These are phyloP conservation scores for Rhea americana DNA, from an alignment of 2,113 vertebrate species.

Conservation along the genomic window DNA sequence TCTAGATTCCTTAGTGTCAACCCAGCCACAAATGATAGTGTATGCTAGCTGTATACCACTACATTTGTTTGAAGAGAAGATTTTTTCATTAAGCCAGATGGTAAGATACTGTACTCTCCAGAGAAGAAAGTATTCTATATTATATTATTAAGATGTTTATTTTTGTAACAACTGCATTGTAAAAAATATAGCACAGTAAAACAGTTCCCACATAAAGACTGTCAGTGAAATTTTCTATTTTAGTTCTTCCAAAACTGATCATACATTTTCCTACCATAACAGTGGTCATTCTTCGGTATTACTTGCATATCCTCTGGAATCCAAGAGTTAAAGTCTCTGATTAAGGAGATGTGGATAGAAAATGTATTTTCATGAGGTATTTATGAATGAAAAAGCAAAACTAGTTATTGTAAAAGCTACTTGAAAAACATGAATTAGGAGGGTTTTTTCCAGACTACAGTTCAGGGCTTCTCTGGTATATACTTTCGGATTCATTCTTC, in stretches of 20 bases:
- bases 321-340: neutral
- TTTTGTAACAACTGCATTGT: neutral
- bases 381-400: neutral
- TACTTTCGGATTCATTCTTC: neutral
- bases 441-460: neutral
- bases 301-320: neutral
- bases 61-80: slow-evolving; percentile 78
- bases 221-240: neutral
- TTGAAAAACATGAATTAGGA: neutral
- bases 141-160: neutral
- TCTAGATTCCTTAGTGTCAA: slow-evolving; percentile 53
- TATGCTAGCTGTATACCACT: slow-evolving; percentile 83
- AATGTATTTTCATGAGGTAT: neutral
- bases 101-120: slow-evolving; percentile 72
- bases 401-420: neutral
- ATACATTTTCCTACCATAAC: neutral
- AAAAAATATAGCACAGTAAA: neutral
- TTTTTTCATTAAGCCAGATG: slow-evolving; percentile 79
- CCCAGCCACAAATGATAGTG: slow-evolving; percentile 72
- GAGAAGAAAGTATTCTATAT: neutral
- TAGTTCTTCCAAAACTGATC: neutral
- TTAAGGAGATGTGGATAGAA: neutral
- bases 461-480: neutral
- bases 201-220: neutral
- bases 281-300: neutral